A percentile compares a stretch with the other conserved stretches of the same genome.
Evolutionary conservation across 2,113 vertebrate genomes (phyloP).

Genomic region (Leptosomus discolor): DNA sequence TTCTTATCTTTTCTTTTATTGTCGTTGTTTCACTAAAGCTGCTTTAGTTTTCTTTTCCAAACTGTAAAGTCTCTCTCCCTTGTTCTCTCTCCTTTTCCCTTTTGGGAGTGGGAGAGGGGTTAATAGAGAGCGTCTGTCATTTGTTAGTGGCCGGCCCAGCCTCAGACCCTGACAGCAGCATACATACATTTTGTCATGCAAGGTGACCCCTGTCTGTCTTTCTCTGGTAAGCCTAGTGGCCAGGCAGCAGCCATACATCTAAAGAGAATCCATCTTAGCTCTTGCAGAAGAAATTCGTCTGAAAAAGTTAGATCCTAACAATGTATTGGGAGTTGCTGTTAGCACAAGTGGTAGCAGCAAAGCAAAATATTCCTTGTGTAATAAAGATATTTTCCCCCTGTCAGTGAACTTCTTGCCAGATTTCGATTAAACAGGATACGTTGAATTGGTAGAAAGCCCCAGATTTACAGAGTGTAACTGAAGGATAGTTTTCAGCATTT

Average conservation of each 20-base stretch:
- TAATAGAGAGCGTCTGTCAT: too few species aligned
- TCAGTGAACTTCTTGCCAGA: not conserved
- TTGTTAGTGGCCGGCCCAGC: too few species aligned
- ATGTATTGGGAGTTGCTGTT: not conserved
- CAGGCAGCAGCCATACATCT: not conserved
- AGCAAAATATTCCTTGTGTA: not conserved
- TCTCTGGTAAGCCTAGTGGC: not conserved
- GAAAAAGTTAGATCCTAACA: not conserved
- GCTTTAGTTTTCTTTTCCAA: too few species aligned
- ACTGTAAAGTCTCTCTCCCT: too few species aligned
- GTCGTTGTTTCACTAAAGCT: too few species aligned
- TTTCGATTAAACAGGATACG: not conserved
- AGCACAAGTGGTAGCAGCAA: not conserved
- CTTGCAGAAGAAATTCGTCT: not conserved
- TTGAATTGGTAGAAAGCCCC: not conserved
- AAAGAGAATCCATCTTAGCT: not conserved
- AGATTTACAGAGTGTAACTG: not conserved
- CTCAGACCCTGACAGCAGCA: too few species aligned
- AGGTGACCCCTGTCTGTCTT: fast-evolving
- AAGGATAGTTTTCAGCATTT: not conserved
- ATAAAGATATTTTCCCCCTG: not conserved
- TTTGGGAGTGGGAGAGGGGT: too few species aligned
- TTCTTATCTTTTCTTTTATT: too few species aligned
- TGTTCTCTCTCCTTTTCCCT: too few species aligned
- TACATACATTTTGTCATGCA: not conserved